Percentiles rank a stretch among this genome's conserved stretches.
phyloP scores from a whole-genome alignment of 37 sponge, comb jelly and placozoan species.

The Ianthella basta region DNA sequence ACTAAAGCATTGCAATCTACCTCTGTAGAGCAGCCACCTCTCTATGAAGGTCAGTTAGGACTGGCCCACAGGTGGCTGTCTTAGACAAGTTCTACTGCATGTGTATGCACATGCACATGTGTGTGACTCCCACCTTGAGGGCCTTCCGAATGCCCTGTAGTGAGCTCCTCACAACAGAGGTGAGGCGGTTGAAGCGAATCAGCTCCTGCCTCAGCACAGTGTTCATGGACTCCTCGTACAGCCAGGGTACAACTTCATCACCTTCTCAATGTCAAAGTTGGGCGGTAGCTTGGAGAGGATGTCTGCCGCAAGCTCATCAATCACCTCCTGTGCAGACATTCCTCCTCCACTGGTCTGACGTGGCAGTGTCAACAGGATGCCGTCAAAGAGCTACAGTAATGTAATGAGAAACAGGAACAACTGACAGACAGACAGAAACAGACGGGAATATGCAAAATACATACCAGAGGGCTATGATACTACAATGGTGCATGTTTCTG shows the following conservation, averaged over 20 bases:
- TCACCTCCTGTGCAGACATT: conserved; percentile 90
- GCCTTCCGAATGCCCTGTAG: conserved; percentile 94
- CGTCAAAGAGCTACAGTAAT: conserved; percentile 73
- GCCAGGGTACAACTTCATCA: conserved; percentile 88
- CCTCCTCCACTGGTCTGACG: conserved; percentile 90
- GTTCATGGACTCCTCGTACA: conserved; percentile 96
- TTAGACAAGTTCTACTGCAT: background rate
- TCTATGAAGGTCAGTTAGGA: no score
- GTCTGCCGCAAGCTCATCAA: conserved; percentile 93
- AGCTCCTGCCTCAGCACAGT: conserved; percentile 98
- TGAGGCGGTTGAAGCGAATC: conserved; percentile 94
- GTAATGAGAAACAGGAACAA: no score
- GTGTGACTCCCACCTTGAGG: conserved; percentile 72
- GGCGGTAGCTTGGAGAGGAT: conserved; percentile 95
- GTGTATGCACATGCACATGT: background rate
- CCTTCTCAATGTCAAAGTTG: conserved; percentile 90
- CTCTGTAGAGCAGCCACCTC: no score
- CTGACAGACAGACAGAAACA: no score
- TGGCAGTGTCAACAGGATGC: conserved; percentile 91
- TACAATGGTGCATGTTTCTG: no score
- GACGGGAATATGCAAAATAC: no score
- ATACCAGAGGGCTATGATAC: no score
- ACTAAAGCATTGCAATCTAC: no score
- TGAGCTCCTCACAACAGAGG: conserved; percentile 82
- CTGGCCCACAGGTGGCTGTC: no score